Evolutionary conservation across 2,113 vertebrate genomes (phyloP), one percentile per base, ranked within the genome.

Genomic region (Sebastes schlegelii): DNA sequence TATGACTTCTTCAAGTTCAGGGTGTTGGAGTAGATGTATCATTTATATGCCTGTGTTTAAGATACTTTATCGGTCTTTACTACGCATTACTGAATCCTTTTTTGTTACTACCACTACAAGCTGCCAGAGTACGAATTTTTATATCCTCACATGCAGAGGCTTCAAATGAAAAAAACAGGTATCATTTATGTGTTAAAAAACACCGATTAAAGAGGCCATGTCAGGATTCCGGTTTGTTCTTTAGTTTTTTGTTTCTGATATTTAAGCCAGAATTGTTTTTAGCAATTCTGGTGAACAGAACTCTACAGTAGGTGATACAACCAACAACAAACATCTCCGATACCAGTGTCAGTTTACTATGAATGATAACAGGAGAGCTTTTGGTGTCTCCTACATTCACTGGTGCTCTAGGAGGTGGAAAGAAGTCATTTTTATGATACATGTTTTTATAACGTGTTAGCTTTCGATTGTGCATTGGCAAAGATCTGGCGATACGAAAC

Each of bases 41-140:
- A 77, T 77, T 40, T n/a, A 51, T 60, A 63, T 9, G 54, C 34
- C 5, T 55, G 4, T 54, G 34, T 83, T 57, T 14, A 42, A 55
- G 4, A 17, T 26, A 45, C 17, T 66, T 42, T 57, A 16, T 45
- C n/a, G 17, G 40, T 64, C 13, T 57, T 82, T 43, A 5, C 34
- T 21, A 43, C 19, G 4, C 43, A 43, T 10, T 52, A 8, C 23
- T 58, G 10, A 34, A 48, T 61, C 9, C 0, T 43, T 67, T 34
- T 51, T 49, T 66, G 21, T 48, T 26, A 34, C 4, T 19, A 60
- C 7, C 46, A 16, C 2, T 19, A 10, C 23, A 2, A 67, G 40
- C 45, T 66, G 40, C 74, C 60, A 75, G 45, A 43, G 26, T 42
- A 6, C 2, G 4, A 14, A 6, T 34, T 62, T 65, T 70, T 62